phyloP scores from a whole-genome alignment of 2,113 vertebrate species.

The Scopus umbretta region DNA sequence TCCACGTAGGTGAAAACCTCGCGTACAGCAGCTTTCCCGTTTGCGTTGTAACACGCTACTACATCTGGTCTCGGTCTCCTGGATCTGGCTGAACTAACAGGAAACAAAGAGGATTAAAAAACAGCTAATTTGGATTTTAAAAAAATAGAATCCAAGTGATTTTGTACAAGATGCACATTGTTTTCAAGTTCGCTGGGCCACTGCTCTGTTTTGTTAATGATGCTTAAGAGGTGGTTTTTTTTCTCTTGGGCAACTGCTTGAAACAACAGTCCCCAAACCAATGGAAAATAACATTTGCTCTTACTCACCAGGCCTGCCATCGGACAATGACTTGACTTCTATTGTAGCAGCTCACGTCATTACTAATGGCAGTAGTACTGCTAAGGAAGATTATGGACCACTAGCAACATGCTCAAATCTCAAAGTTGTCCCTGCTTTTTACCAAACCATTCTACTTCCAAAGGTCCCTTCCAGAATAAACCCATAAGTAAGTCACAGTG shows the following conservation, averaged over 20 bases:
- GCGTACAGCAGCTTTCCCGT: neutral
- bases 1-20: rapidly evolving
- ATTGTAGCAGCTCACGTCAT: rapidly evolving
- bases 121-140: neutral
- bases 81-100: too few relatives aligned
- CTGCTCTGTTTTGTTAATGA: too few relatives aligned
- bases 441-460: neutral
- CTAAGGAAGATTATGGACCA: rapidly evolving
- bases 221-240: too few relatives aligned
- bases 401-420: neutral
- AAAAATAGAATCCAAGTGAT: neutral
- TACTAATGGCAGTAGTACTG: rapidly evolving
- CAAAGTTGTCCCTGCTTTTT: neutral
- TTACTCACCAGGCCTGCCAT: neutral
- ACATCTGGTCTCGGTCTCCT: rapidly evolving
- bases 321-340: rapidly evolving
- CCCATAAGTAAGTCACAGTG: too few relatives aligned
- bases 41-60: neutral
- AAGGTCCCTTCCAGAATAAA: neutral
- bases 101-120: neutral
- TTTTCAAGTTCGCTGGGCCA: neutral
- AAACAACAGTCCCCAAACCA: neutral
- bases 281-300: neutral
- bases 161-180: neutral
- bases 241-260: neutral